Evolutionary conservation across 2,113 vertebrate species (phyloP).

Genomic region (Amphilophus citrinellus): DNA sequence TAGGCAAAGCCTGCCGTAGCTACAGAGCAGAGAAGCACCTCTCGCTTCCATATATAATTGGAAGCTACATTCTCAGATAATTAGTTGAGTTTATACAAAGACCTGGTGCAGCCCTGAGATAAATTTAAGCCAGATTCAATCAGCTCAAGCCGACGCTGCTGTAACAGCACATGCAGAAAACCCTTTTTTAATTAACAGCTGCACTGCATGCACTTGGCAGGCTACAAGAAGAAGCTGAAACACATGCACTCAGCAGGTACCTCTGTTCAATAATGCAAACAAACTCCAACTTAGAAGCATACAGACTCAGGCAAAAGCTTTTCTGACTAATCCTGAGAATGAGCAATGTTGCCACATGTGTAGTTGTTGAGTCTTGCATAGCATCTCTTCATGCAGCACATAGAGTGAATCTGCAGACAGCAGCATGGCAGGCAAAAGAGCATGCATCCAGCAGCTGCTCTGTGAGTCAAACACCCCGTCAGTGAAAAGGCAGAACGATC

Average conservation of each 20-base stretch:
- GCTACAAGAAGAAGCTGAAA: neutral
- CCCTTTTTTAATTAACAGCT: slow-evolving; percentile 10
- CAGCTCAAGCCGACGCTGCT: slow-evolving; percentile 38
- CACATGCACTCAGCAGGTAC: neutral
- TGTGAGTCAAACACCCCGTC: neutral
- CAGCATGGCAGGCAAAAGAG: neutral
- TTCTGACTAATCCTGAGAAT: neutral
- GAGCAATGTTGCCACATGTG: neutral
- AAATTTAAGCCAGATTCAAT: slow-evolving; percentile 47
- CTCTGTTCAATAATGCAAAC: neutral
- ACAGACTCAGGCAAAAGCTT: neutral
- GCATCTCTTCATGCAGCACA: neutral
- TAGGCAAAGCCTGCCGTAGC: slow-evolving; percentile 1
- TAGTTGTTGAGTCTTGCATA: neutral
- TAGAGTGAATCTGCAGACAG: neutral
- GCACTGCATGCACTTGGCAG: neutral
- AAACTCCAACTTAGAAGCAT: neutral
- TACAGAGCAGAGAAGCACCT: neutral
- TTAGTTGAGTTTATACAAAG: slow-evolving; percentile 48
- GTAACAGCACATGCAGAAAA: slow-evolving; percentile 20
- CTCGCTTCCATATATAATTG: slow-evolving; percentile 15
- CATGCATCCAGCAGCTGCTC: slow-evolving; percentile 16
- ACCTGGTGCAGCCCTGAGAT: slow-evolving; percentile 27
- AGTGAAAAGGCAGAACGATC: neutral
- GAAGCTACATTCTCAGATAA: slow-evolving; percentile 35